Evolutionary conservation across 2,113 vertebrate genomes (phyloP).

Genomic region (Trichomycterus rosablanca): DNA sequence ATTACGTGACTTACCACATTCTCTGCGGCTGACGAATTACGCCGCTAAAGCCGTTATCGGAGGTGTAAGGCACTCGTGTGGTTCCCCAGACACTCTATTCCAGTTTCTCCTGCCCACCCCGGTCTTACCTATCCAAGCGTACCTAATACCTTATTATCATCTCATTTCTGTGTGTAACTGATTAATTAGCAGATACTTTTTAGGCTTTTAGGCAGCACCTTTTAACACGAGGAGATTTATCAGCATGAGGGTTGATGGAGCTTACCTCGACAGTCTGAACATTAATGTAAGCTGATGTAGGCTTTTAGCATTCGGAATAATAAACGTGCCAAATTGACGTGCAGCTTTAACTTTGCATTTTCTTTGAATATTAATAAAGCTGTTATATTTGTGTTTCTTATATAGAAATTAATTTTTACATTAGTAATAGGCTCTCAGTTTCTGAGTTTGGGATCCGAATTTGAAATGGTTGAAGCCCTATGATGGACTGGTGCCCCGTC

Average conservation of each 20-base stretch:
- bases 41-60: constrained; percentile 38
- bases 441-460: too few species aligned
- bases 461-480: too few species aligned
- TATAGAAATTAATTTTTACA: too few species aligned
- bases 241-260: not conserved
- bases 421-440: too few species aligned
- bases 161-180: constrained; percentile 50
- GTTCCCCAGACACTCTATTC: constrained; percentile 34
- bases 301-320: too few species aligned
- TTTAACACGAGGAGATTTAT: constrained; percentile 21
- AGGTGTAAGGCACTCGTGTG: constrained; percentile 25
- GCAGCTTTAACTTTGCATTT: too few species aligned
- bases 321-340: too few species aligned
- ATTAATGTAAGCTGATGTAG: too few species aligned
- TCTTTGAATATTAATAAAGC: too few species aligned
- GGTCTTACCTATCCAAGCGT: constrained; percentile 37
- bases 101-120: constrained; percentile 14
- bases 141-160: constrained; percentile 49
- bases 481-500: too few species aligned
- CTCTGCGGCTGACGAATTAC: constrained; percentile 56
- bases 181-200: constrained; percentile 57
- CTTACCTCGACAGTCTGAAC: too few species aligned
- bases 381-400: too few species aligned
- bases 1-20: constrained; percentile 60
- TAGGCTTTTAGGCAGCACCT: constrained; percentile 32